These are phyloP conservation scores for Podarcis lilfordi DNA, from an alignment of 2,797 vertebrate genomes.

Conservation along the genomic window DNA sequence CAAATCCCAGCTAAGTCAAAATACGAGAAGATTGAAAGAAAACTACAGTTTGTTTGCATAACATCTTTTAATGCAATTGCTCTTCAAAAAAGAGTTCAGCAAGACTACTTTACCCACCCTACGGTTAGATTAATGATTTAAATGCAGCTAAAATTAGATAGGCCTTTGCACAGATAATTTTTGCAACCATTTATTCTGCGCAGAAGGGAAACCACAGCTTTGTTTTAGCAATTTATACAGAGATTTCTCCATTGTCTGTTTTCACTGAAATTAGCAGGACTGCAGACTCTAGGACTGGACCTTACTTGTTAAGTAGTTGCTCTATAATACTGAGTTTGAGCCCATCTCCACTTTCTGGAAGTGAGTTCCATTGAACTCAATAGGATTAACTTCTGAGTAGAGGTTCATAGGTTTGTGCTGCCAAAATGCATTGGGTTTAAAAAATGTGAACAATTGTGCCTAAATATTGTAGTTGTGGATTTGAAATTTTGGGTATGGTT, in stretches of 20 bases:
- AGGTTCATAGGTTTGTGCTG: background rate
- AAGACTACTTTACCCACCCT: constrained; percentile 41
- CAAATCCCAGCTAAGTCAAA: constrained; percentile 68
- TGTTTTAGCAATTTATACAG: background rate
- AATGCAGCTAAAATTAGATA: constrained; percentile 24
- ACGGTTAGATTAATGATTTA: constrained; percentile 34
- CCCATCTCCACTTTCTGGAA: background rate
- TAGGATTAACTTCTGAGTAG: background rate
- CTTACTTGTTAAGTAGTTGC: background rate
- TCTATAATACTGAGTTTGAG: background rate
- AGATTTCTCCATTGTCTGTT: background rate
- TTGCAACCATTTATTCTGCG: constrained; percentile 10
- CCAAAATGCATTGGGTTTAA: background rate
- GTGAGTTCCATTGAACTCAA: background rate
- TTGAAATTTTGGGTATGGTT: constrained; percentile 18
- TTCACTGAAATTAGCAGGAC: constrained; percentile 17
- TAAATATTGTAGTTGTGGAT: background rate
- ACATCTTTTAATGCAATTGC: constrained; percentile 36
- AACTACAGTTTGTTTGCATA: constrained; percentile 46
- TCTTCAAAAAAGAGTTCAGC: constrained; percentile 32
- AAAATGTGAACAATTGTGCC: background rate
- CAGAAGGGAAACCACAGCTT: background rate
- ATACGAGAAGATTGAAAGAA: constrained; percentile 60
- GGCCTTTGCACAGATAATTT: constrained; percentile 27
- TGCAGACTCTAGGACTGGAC: background rate